Conservation (phyloP, 1,140 invertebrate genomes). For the Ceratina japonica region DNA sequence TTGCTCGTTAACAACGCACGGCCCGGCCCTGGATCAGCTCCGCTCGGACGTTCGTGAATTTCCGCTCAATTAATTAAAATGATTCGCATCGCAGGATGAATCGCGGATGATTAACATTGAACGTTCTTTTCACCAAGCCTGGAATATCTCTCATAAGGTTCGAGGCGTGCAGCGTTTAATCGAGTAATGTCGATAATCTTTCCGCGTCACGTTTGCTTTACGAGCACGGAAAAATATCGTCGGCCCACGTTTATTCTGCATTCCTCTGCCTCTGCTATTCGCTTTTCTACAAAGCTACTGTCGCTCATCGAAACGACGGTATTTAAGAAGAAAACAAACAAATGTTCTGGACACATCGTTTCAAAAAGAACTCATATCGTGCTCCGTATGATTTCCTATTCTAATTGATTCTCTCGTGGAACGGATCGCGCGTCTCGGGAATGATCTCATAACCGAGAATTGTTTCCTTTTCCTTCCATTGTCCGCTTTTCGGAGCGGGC, state of each 20-base stretch:
- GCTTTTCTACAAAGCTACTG: background rate
- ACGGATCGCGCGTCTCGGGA: background rate
- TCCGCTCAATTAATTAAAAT: conserved; percentile 27
- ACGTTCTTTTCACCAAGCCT: conserved; percentile 21
- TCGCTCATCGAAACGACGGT: background rate
- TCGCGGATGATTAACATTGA: conserved; percentile 41
- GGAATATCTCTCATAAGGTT: background rate
- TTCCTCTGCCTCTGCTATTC: background rate
- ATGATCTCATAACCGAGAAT: background rate
- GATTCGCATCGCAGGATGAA: conserved; percentile 8
- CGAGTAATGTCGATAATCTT: conserved; percentile 3
- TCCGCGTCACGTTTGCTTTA: background rate
- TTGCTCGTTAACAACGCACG: conserved; percentile 31
- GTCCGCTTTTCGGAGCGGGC: background rate
- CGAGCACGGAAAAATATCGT: background rate
- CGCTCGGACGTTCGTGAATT: conserved; percentile 23
- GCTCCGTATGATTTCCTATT: background rate
- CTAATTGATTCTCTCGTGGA: background rate
- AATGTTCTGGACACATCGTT: background rate
- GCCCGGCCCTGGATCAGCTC: too few relatives aligned
- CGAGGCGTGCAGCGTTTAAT: background rate
- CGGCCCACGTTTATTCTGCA: background rate
- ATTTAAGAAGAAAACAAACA: background rate
- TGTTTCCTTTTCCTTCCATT: background rate
- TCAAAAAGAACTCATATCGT: background rate